Conservation (phyloP, 2,113 vertebrate genomes). For the Pandion haliaetus region DNA sequence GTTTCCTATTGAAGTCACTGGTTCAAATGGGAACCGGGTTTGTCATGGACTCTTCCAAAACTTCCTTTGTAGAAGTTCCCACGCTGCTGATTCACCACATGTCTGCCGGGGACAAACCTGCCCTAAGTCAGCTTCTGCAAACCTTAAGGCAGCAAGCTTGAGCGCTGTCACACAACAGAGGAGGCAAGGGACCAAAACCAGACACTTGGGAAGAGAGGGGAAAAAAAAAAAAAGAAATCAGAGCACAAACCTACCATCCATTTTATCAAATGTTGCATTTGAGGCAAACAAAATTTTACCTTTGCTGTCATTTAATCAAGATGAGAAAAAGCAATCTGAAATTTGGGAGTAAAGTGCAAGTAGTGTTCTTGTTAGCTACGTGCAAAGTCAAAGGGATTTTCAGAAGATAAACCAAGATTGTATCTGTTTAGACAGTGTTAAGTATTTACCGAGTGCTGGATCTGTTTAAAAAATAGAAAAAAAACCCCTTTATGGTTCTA, state of each 20-base stretch:
- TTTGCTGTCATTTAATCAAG: not conserved
- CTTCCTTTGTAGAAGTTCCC: not conserved
- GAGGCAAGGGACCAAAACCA: not conserved
- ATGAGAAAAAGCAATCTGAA: not conserved
- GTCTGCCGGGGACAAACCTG: not conserved
- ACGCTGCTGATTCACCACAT: fast-evolving
- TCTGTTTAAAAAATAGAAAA: not conserved
- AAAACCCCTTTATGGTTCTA: not conserved
- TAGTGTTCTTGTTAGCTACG: not conserved
- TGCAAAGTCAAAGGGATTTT: not conserved
- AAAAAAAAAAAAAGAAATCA: not conserved
- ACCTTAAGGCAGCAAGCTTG: not conserved
- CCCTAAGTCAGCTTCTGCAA: not conserved
- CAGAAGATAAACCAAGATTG: not conserved
- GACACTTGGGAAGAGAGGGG: not conserved
- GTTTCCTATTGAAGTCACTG: not conserved
- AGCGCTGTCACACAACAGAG: not conserved
- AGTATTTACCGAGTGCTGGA: not conserved
- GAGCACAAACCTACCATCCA: fast-evolving
- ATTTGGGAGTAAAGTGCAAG: not conserved
- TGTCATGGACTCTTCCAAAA: not conserved
- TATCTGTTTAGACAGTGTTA: not conserved
- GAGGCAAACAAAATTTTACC: not conserved
- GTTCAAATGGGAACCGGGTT: not conserved
- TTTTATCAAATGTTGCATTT: not conserved